Evolutionary conservation across 2,888 invertebrate genomes (phyloP).

Genomic region (Invenusta paracnida): DNA sequence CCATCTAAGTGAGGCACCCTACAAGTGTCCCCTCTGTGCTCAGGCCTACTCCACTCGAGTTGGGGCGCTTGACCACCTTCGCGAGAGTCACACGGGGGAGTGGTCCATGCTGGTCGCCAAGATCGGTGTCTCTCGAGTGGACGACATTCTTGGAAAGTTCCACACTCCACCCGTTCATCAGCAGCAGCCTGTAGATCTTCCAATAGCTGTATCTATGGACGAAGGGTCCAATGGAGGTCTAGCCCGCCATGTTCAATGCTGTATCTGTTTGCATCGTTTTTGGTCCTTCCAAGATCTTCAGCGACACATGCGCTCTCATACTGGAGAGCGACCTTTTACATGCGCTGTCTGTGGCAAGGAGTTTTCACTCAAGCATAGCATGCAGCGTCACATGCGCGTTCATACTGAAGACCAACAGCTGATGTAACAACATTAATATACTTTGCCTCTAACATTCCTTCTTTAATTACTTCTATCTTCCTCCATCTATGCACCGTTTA

Average conservation of each 20-base stretch:
- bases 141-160: not conserved
- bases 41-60: not conserved
- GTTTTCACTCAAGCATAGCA: slow-evolving; percentile 25
- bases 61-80: slow-evolving; percentile 14
- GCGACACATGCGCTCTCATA: slow-evolving; percentile 35
- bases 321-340: slow-evolving; percentile 27
- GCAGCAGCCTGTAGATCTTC: not conserved
- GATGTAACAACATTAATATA: not conserved
- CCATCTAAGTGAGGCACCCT: not conserved
- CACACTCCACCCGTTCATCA: not conserved
- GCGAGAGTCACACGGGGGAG: not conserved
- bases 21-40: slow-evolving; percentile 19
- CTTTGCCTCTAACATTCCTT: not conserved
- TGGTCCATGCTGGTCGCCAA: slow-evolving; percentile 12
- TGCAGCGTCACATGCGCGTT: slow-evolving; percentile 27
- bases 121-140: slow-evolving; percentile 8
- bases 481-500: not conserved
- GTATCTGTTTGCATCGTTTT: slow-evolving; percentile 3
- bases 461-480: not conserved
- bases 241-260: not conserved
- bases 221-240: not conserved
- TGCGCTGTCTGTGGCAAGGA: slow-evolving; percentile 15
- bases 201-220: not conserved
- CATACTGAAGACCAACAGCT: not conserved
- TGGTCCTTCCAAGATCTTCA: slow-evolving; percentile 25